Base-by-base conservation (phyloP, 2,888 invertebrate genomes). In the Notodonta dromedarius region DNA sequence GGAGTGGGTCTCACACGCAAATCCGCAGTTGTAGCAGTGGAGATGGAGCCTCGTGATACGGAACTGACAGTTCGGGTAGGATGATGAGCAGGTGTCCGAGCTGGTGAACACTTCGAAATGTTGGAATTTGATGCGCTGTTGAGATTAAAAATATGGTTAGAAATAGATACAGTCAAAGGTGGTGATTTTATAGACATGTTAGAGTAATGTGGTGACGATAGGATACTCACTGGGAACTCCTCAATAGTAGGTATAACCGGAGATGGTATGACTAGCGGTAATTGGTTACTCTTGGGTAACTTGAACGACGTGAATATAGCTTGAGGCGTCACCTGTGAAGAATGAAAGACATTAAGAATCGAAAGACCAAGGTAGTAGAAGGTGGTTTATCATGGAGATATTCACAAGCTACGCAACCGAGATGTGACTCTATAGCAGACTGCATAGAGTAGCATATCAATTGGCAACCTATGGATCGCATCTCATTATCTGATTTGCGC, bases 261-360 rank as follows among this genome's bases (percentile, higher is more conserved):
- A 24, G 93, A 84, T 50, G 85, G 91, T 55, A 89, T 84, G 13
- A 89, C 74, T 13, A 90, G 88, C 50, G 93, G 89, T 63, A 92
- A 71, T 74, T 94, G 94, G 65, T 91, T 94, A 74, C 90, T 90
- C 89, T 98, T 98, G 16, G 98, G 98, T 66, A 98, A 94, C 85
- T 98, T 98, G 86, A 98, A 98, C 74, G 98, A 98, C 16, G 98
- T 98, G 85, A 98, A 98, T 73, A 98, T 97, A 0, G 98, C 98
- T 88, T 98, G 97, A 0, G 98, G 98, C 44, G 97, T 96, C 1
- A 95, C 91, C 92, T 95, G 82, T 40, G 80, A 86, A 68, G 51
- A 52, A 71, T 24, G 40, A 52, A 32, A 13, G 4, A 52, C 50
- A 52, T 44, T 24, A 11, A 48, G 32, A 51, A 46, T 11, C 42